A percentile compares a stretch with the other conserved stretches of the same genome.
These are phyloP conservation scores for Dissostichus mawsoni DNA, from an alignment of 2,113 vertebrate genomes.

Conservation along the genomic window DNA sequence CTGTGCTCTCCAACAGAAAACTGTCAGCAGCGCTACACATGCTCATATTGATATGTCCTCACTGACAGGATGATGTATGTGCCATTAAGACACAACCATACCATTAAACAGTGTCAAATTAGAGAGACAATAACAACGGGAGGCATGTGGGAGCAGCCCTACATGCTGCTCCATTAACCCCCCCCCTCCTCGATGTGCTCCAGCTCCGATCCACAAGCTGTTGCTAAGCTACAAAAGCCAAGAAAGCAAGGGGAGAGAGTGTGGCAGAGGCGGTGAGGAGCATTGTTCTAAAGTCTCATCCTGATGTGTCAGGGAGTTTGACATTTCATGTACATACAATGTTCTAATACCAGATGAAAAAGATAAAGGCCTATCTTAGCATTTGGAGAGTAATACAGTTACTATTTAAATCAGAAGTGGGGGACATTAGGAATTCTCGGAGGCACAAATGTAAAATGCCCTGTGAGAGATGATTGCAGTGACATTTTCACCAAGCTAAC, in stretches of 20 bases:
- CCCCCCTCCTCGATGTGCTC: slow-evolving; percentile 29
- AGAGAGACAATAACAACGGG: slow-evolving; percentile 57
- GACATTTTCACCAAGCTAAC: background rate
- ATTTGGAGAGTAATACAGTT: no score
- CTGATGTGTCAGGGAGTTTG: slow-evolving; percentile 22
- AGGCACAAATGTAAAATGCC: background rate
- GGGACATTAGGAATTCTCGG: background rate
- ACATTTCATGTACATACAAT: background rate
- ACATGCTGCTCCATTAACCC: slow-evolving; percentile 72
- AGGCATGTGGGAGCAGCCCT: slow-evolving; percentile 51
- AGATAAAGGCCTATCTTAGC: background rate
- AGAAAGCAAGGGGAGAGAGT: slow-evolving; percentile 2
- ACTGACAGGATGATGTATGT: slow-evolving; percentile 68
- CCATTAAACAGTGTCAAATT: slow-evolving; percentile 68
- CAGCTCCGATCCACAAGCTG: slow-evolving; percentile 39
- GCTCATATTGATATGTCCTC: slow-evolving; percentile 57
- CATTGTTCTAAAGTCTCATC: slow-evolving; percentile 24
- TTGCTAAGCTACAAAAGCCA: slow-evolving; percentile 72
- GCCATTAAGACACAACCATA: slow-evolving; percentile 56
- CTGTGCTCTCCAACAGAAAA: background rate
- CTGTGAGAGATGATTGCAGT: background rate
- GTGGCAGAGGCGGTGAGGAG: slow-evolving; percentile 22
- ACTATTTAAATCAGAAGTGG: background rate
- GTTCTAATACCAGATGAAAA: background rate
- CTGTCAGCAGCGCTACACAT: slow-evolving; percentile 33